Evolutionary conservation across 2,797 vertebrate species (phyloP), one percentile per base, ranked within the genome.

Genomic region (Acrocephalus scirpaceus): DNA sequence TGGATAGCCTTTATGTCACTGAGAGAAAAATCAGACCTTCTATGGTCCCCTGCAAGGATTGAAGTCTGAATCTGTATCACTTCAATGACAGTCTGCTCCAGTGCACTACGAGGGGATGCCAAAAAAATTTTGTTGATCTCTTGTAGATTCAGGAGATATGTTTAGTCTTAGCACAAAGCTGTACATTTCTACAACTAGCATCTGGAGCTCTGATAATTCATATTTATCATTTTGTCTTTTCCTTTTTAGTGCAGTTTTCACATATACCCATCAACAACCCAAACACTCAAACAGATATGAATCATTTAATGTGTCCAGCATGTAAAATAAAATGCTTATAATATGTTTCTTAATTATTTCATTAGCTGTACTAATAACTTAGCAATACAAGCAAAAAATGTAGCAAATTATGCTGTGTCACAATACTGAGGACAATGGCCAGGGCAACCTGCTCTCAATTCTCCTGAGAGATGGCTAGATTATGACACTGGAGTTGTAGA

Each of bases 211-310:
- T 54, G 21, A 34, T 75, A 2, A 50, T 34, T 77, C 66, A 9
- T 42, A 50, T 7, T 51, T 45, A 65, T 53, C 2, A 0, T 26
- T 90, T 71, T 57, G 9, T 44, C 40, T 81, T 86, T 51, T 18
- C 30, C 45, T 16, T 50, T 65, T 75, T 40, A 47, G 4, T 38
- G 17, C 8, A 4, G 3, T 66, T 93, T 76, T 93, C 56, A 57
- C 34, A 62, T 69, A 61, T 36, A 60, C 5, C 5, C 18, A 27
- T 14, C 0, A 0, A 11, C 70, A 70, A 51, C 5, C 0, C 16
- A 58, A 77, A 81, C 5, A 38, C 16, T 85, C 25, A 62, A 27
- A 48, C 10, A 58, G 13, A 18, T 40, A 75, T 4, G 16, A 89
- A 54, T 50, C 1, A 18, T 76, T 87, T 70, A 0, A 7, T n/a